These are phyloP conservation scores for Salminus brasiliensis DNA, from an alignment of 2,113 vertebrate species.

Conservation along the genomic window DNA sequence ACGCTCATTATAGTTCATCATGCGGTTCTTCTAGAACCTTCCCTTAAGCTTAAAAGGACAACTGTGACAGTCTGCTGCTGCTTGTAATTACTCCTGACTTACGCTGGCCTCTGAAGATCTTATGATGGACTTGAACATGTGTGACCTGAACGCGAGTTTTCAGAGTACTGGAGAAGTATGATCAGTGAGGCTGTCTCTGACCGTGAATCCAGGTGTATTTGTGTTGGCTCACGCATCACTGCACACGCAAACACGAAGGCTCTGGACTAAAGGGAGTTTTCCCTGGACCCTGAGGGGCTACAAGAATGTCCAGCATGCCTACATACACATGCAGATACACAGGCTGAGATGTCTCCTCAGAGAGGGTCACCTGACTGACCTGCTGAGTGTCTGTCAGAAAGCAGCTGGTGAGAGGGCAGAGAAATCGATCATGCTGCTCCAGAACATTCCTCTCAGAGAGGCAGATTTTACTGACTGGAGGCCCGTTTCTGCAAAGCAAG, in stretches of 20 bases:
- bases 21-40: no score
- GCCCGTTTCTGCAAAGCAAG: background rate
- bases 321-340: constrained; percentile 8
- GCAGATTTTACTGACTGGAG: background rate
- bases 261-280: constrained; percentile 46
- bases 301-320: constrained; percentile 45
- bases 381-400: constrained; percentile 10
- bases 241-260: constrained; percentile 52
- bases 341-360: constrained; percentile 18
- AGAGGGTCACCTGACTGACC: constrained; percentile 36
- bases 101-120: background rate
- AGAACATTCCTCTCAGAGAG: constrained; percentile 2
- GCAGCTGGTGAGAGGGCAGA: constrained; percentile 20
- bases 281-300: constrained; percentile 34
- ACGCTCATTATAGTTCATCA: no score
- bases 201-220: constrained; percentile 59
- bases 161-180: background rate
- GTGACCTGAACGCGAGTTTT: constrained; percentile 1
- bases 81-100: background rate
- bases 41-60: no score
- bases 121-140: background rate
- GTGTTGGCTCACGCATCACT: constrained; percentile 49
- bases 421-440: background rate
- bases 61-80: background rate
- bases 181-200: constrained; percentile 18